Evolutionary conservation across 37 sponge, comb jelly and placozoan genomes (phyloP), one percentile per base, ranked within the genome.

Genomic region (Geodia barretti): DNA sequence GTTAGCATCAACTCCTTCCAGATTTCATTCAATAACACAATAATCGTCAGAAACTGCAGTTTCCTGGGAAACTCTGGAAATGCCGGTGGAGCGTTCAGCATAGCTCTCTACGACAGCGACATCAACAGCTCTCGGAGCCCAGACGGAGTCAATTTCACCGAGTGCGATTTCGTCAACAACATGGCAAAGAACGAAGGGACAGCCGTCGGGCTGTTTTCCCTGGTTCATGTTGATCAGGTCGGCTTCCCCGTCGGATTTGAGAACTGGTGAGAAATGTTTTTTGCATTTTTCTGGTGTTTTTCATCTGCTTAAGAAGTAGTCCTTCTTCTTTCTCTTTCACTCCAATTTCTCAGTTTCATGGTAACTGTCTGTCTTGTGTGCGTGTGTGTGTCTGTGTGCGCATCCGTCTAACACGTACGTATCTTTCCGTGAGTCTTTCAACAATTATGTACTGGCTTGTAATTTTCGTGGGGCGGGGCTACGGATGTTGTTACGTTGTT

Each of bases 121-220:
- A 32, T 72, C 4, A 63, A 77, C 3, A 75, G 68, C 26, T 67
- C 85, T 4, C 40, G 34, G 21, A 31, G 1, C 4, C 86, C 85
- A 0, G 93, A 92, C 38, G 60, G 19, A 9, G 64, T 92, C 26
- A 69, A 23, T 39, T 88, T 92, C 86, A 77, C 32, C 37, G 75
- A 78, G 29, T 88, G 93, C 28, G n/a, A 3, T 0, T 92, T 92
- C 39, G 9, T 60, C 0, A 9, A 28, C 4, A 92, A 92, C 79
- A 65, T 66, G 21, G 93, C 93, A 4, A 4, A 47, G 25, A 89
- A 86, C 47, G 93, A 93, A 21, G 90, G 93, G 5, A 93, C 93
- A 28, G 90, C 90, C 37, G 90, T 93, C 39, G 90, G 93, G 11
- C 70, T 93, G 39, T 89, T 93, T 62, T 93, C 93, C 19, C 74